Conservation (phyloP, 2,888 invertebrate species). For the Cetonia aurata region DNA sequence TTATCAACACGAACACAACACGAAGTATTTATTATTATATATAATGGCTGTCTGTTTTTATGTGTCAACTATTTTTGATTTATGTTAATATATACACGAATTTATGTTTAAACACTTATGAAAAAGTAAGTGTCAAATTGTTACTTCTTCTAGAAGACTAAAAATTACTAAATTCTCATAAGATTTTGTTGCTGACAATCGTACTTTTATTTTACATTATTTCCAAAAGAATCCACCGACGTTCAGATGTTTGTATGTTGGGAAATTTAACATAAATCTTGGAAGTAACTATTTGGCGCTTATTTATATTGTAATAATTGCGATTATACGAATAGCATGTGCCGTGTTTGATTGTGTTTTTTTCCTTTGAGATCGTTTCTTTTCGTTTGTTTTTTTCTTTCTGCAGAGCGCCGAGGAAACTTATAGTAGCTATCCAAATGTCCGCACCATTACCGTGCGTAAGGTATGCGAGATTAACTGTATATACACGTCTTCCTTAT, state of each 20-base stretch:
- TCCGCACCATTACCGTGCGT: slow-evolving; percentile 84
- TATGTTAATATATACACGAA: slow-evolving; percentile 6
- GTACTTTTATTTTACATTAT: background rate
- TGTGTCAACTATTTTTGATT: slow-evolving; percentile 10
- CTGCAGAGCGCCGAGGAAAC: slow-evolving; percentile 78
- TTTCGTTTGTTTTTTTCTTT: slow-evolving; percentile 60
- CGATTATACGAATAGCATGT: slow-evolving; percentile 51
- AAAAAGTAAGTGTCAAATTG: too few relatives aligned
- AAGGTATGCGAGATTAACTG: slow-evolving; percentile 73
- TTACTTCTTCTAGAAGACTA: too few relatives aligned
- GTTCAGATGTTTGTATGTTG: too few relatives aligned
- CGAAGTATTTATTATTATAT: slow-evolving; percentile 18
- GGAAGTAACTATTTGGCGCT: too few relatives aligned
- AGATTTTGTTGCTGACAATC: too few relatives aligned
- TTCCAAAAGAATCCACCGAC: too few relatives aligned
- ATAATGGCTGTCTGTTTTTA: slow-evolving; percentile 22
- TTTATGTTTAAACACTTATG: too few relatives aligned
- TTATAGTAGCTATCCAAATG: slow-evolving; percentile 80
- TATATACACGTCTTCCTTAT: slow-evolving; percentile 33
- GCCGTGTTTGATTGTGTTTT: slow-evolving; percentile 55
- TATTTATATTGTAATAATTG: slow-evolving; percentile 40
- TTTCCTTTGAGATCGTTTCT: slow-evolving; percentile 25
- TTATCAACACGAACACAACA: slow-evolving; percentile 9
- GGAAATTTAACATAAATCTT: too few relatives aligned
- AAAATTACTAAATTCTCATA: too few relatives aligned